Evolutionary conservation across 2,888 invertebrate genomes (phyloP), one percentile per base, ranked within the genome.

Genomic region (Leptinotarsa tumamoca): DNA sequence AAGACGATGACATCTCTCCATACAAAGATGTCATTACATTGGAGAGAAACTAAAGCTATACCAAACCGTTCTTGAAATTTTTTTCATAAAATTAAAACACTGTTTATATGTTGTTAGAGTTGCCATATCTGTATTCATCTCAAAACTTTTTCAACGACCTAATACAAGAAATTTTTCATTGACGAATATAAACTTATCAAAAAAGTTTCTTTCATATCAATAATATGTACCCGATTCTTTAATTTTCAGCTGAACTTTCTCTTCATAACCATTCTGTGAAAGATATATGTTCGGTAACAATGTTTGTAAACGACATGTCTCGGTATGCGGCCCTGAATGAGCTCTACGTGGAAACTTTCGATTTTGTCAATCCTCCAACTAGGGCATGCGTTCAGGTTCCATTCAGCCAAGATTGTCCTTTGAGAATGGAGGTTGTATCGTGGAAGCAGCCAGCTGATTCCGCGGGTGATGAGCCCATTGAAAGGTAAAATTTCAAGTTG

Each of bases 241-340:
- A 33, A 17, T n/a, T 63, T 63, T 58, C 67, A 85, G 85, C 76
- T 58, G 78, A 82, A 75, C 75, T 85, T 52, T 68, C 74, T 23
- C 66, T 74, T 63, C 77, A 91, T 81, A 88, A 89, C 52, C 88
- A 92, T 82, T 88, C 89, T 43, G 86, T 94, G 74, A 87, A 89
- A 72, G 93, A 97, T 85, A 90, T 97, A 70, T 95, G 95, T 83
- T 94, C 95, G 56, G 93, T 98, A 69, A 95, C 94, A 80, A 91
- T 98, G 83, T 97, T 95, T 87, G 93, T 98, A 84, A 91, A 93
- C 66, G 94, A 95, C 83, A 96, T 98, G 94, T 90, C 90, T 0
- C 92, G 95, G 81, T 98, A 96, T 87, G 90, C 92, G 0, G 90
- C 90, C 13, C 89, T 97, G 79, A 98, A 98, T 87, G 90, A 91